These are phyloP conservation scores for Sisor rabdophorus DNA, from an alignment of 2,113 vertebrate genomes.

Conservation along the genomic window DNA sequence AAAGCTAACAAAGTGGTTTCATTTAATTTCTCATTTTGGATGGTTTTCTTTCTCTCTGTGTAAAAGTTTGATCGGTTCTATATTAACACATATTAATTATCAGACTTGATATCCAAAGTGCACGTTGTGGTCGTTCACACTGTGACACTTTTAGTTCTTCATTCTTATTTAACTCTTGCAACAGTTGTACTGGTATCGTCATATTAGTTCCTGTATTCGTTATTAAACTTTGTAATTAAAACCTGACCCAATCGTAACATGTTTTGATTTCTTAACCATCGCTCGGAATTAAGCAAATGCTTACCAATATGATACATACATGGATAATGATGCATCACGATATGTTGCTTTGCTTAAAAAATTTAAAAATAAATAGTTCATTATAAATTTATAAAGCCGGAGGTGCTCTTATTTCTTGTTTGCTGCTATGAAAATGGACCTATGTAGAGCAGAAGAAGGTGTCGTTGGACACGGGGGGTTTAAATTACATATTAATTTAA, in stretches of 20 bases:
- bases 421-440: no score
- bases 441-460: no score
- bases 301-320: no score
- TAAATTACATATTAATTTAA: no score
- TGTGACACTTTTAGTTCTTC: constrained; percentile 3
- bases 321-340: no score
- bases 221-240: constrained; percentile 23
- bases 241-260: background rate
- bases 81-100: background rate
- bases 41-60: background rate
- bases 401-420: no score
- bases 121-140: background rate
- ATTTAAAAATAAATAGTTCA: no score
- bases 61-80: background rate
- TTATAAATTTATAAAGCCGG: no score
- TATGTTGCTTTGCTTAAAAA: no score
- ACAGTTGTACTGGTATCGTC: background rate
- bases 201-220: background rate
- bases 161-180: background rate
- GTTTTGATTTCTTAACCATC: background rate
- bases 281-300: no score
- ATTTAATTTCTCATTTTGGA: background rate
- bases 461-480: no score
- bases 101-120: background rate
- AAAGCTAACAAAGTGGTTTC: background rate